phyloP scores from a whole-genome alignment of 2,113 vertebrate species.

The Desmodus rotundus region DNA sequence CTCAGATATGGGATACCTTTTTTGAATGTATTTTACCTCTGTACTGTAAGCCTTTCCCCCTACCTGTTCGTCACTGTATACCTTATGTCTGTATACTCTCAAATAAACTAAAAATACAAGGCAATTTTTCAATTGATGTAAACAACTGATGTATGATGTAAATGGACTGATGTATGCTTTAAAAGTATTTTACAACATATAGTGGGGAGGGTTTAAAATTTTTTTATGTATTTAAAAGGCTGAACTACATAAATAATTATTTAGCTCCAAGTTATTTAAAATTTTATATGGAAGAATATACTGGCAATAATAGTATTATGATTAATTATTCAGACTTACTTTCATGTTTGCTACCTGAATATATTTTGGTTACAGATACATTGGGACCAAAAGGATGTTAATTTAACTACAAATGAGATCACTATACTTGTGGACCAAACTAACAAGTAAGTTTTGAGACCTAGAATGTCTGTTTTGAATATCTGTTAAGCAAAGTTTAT shows the following conservation, averaged over 20 bases:
- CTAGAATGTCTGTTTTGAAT: conserved; percentile 2
- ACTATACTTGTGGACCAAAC: conserved; percentile 60
- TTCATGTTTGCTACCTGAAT: background rate
- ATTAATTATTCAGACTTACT: background rate
- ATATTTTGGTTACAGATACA: conserved; percentile 71
- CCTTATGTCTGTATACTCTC: background rate
- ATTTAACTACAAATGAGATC: conserved; percentile 67
- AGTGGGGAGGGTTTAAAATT: background rate
- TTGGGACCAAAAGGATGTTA: conserved; percentile 72
- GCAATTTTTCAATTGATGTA: background rate
- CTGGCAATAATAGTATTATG: background rate
- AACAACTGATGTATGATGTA: too few relatives aligned
- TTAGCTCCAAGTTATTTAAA: background rate
- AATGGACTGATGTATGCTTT: background rate
- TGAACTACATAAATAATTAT: background rate
- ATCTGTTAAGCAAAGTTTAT: background rate
- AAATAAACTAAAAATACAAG: background rate
- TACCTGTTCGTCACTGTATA: background rate
- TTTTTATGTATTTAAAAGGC: background rate
- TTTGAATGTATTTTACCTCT: conserved; percentile 19
- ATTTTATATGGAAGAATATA: background rate
- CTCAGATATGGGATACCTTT: background rate
- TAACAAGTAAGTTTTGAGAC: conserved; percentile 73
- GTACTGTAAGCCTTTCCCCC: background rate
- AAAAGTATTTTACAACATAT: background rate